Evolutionary conservation across 2,797 vertebrate species (phyloP).

Genomic region (Chiloscyllium punctatum): DNA sequence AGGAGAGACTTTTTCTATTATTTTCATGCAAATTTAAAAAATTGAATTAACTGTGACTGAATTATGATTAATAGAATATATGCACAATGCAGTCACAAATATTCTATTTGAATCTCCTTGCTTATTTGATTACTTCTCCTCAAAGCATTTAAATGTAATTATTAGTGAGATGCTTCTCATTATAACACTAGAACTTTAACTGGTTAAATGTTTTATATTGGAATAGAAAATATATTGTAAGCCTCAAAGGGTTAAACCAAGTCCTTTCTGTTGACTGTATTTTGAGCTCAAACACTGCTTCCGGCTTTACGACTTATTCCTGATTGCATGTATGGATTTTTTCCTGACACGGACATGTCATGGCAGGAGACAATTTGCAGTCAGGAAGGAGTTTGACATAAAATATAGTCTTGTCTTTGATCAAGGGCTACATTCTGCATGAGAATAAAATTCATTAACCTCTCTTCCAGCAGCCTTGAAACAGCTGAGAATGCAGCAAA

Average conservation of each 20-base stretch:
- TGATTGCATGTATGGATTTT: slow-evolving; percentile 10
- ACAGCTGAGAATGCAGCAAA: slow-evolving; percentile 25
- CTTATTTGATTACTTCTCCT: not conserved
- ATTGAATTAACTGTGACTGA: not conserved
- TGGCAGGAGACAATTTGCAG: slow-evolving; percentile 29
- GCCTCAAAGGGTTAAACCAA: not conserved
- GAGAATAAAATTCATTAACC: slow-evolving; percentile 30
- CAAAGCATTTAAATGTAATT: not conserved
- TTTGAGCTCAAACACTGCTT: not conserved
- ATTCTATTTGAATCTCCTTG: not conserved
- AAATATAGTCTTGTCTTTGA: slow-evolving; percentile 22
- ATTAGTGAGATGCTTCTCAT: not conserved
- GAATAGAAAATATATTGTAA: not conserved
- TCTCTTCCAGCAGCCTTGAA: slow-evolving; percentile 24
- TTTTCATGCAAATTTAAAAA: not conserved
- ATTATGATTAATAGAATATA: not conserved
- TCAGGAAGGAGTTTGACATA: slow-evolving; percentile 19
- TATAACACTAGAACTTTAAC: not conserved
- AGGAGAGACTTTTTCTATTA: not conserved
- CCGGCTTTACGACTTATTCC: not conserved
- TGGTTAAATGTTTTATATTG: not conserved
- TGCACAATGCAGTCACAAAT: not conserved
- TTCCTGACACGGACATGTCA: not conserved
- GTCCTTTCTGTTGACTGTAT: not conserved
- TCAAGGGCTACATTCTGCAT: not conserved